Percentiles rank a stretch among this genome's conserved stretches.
These are phyloP conservation scores for Muraenolepis orangiensis DNA, from an alignment of 2,797 vertebrate genomes.

Conservation along the genomic window DNA sequence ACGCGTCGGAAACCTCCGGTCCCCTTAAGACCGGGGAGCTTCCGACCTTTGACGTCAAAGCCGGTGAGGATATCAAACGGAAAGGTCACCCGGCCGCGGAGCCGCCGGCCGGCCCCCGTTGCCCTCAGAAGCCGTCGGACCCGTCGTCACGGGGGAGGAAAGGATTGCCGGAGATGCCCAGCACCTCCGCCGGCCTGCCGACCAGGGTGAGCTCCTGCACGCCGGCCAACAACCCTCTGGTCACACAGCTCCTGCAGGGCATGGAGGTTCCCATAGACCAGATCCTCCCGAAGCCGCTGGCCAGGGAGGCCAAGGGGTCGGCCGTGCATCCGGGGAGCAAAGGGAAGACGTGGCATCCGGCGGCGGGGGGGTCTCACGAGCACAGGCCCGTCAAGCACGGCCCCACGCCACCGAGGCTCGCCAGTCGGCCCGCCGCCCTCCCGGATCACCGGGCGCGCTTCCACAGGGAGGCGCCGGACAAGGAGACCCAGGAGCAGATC, in stretches of 20 bases:
- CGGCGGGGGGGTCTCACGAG: constrained; percentile 24
- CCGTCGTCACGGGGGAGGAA: constrained; percentile 48
- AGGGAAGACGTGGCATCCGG: constrained; percentile 26
- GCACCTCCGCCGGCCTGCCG: constrained; percentile 38
- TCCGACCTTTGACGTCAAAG: constrained; percentile 33
- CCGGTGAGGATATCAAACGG: constrained; percentile 38
- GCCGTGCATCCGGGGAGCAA: constrained; percentile 26
- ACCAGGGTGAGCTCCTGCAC: constrained; percentile 75
- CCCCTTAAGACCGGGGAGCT: constrained; percentile 28
- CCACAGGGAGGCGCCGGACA: constrained; percentile 77
- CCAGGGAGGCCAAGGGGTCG: constrained; percentile 76
- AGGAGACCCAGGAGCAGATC: constrained; percentile 83
- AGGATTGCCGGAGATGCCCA: constrained; percentile 41
- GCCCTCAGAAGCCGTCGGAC: constrained; percentile 28
- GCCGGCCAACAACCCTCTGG: constrained; percentile 92
- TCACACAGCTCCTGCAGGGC: constrained; percentile 91
- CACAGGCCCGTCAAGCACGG: constrained; percentile 57
- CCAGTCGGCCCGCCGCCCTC: constrained; percentile 54
- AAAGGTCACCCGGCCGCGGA: constrained; percentile 10
- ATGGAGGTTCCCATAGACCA: constrained; percentile 91
- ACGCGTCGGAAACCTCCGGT: constrained; percentile 33
- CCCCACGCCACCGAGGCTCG: constrained; percentile 56
- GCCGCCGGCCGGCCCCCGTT: background rate
- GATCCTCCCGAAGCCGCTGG: constrained; percentile 86
- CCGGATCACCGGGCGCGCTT: constrained; percentile 64